Base-by-base conservation (phyloP, 2,113 vertebrate genomes). In the Indicator maculatus region DNA sequence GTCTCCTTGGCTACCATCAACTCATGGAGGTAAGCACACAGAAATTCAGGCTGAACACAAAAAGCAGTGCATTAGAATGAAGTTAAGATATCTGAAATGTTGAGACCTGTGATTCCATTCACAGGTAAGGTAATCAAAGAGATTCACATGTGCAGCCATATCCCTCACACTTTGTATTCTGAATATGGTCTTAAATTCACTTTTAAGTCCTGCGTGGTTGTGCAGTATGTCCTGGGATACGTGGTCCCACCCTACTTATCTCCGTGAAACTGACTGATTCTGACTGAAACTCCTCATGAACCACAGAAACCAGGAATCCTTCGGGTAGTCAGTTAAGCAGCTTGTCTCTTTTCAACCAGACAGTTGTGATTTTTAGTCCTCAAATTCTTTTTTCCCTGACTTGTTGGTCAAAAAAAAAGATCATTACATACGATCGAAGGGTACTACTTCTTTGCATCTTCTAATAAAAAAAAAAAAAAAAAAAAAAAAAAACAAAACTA, bases 181-280 rank as follows among this genome's bases (percentile, higher is more conserved):
- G 18, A 36, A 36, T 6, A 14, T 18, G n/a, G n/a, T 18, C 30
- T 47, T 12, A 39, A 58, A 4, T 4, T 66, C 50, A 33, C 24
- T 71, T 61, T 17, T 23, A 24, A 45, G 6, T 50, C 33, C 58
- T 16, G 5, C 0, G 1, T 31, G 39, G 8, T 2, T 56, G 7
- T 36, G 16, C 19, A n/a, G 2, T 26, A 2, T 7, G 1, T 11
- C 3, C 4, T 2, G 11, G 16, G 9, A 70, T 61, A 15, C 5
- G 2, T 3, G 5, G 18, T 19, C 50, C 60, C 59, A 31, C 16
- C 16, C 65, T 12, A 0, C 16, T 26, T 31, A 52, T 14, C 63
- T 45, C 45, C 17, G n/a, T 8, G 19, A 28, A 24, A 53, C 21
- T 18, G 36, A 12, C 21, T 47, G 45, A 8, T 61, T 66, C 39